These are phyloP conservation scores for Anabas testudineus DNA, from an alignment of 2,797 vertebrate genomes.

Conservation along the genomic window DNA sequence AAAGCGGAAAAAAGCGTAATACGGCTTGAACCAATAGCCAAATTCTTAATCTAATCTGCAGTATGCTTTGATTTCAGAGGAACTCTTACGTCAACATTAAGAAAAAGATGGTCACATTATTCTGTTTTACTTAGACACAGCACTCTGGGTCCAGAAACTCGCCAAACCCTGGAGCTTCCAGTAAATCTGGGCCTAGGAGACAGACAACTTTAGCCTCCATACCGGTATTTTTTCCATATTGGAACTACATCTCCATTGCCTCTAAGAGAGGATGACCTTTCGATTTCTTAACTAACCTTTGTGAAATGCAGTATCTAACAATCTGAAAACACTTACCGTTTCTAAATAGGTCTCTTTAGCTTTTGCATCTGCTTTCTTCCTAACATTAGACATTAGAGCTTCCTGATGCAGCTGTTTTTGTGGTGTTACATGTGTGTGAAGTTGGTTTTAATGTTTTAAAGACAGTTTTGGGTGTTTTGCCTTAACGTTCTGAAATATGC, in stretches of 20 bases:
- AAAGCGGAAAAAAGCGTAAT: background rate
- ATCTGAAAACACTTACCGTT: slow-evolving; percentile 49
- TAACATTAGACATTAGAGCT: slow-evolving; percentile 20
- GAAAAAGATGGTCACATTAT: slow-evolving; percentile 56
- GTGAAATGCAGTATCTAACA: slow-evolving; percentile 60
- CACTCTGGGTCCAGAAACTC: slow-evolving; percentile 77
- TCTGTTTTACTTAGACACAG: slow-evolving; percentile 84
- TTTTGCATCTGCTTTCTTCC: slow-evolving; percentile 25
- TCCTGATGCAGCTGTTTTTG: slow-evolving; percentile 24
- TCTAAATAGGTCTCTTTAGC: slow-evolving; percentile 37
- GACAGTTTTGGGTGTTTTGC: slow-evolving; percentile 53
- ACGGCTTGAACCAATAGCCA: slow-evolving; percentile 32
- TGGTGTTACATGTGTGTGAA: slow-evolving; percentile 18
- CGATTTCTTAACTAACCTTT: slow-evolving; percentile 61
- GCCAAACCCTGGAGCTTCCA: slow-evolving; percentile 83
- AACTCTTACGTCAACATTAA: slow-evolving; percentile 24
- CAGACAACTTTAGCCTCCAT: slow-evolving; percentile 86
- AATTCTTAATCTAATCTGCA: slow-evolving; percentile 38
- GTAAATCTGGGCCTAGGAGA: slow-evolving; percentile 80
- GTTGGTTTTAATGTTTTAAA: slow-evolving; percentile 14
- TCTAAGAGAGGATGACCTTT: slow-evolving; percentile 64
- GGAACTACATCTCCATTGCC: slow-evolving; percentile 65
- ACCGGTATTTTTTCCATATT: slow-evolving; percentile 83
- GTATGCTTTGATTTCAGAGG: slow-evolving; percentile 29
- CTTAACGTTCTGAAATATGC: slow-evolving; percentile 61